Percentiles rank a stretch among this genome's conserved stretches.
Conservation (phyloP, 2,888 invertebrate species). For the Spialia ferax region DNA sequence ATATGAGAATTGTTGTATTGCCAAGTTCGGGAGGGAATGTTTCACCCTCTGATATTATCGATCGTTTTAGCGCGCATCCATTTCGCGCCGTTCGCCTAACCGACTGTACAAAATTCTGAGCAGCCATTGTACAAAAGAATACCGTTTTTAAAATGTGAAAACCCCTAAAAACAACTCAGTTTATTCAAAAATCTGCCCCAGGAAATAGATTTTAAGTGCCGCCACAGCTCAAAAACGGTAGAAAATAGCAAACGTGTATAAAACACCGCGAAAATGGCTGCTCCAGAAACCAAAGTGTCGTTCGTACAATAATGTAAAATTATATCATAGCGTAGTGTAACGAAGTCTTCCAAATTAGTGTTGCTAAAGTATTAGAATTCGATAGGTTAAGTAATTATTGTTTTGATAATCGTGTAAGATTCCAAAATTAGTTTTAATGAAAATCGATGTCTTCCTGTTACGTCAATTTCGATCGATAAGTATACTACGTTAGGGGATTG, state of each 20-base stretch:
- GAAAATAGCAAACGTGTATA: slow-evolving; percentile 48
- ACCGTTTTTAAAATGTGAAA: slow-evolving; percentile 63
- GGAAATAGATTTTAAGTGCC: background rate
- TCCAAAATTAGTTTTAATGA: slow-evolving; percentile 42
- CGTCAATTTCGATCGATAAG: slow-evolving; percentile 50
- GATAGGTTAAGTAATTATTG: slow-evolving; percentile 7
- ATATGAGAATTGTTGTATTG: slow-evolving; percentile 39
- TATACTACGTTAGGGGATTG: slow-evolving; percentile 30
- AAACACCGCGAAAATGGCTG: slow-evolving; percentile 66
- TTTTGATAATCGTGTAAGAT: slow-evolving; percentile 28
- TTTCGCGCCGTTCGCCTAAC: slow-evolving; percentile 59
- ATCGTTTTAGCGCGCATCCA: slow-evolving; percentile 71
- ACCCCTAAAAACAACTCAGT: slow-evolving; percentile 46
- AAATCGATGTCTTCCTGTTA: slow-evolving; percentile 56
- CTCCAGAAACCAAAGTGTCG: slow-evolving; percentile 47
- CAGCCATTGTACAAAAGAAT: slow-evolving; percentile 68
- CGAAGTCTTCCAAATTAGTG: slow-evolving; percentile 80
- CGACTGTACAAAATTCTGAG: slow-evolving; percentile 59
- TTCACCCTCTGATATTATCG: slow-evolving; percentile 60
- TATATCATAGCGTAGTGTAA: slow-evolving; percentile 65
- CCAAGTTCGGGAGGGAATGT: slow-evolving; percentile 43
- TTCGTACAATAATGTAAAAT: slow-evolving; percentile 59
- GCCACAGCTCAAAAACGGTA: slow-evolving; percentile 22
- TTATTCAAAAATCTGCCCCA: slow-evolving; percentile 35
- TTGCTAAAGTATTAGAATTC: slow-evolving; percentile 42